Evolutionary conservation across 2,113 vertebrate species (phyloP), one percentile per base, ranked within the genome.

Genomic region (Erythrocercus mccallii): DNA sequence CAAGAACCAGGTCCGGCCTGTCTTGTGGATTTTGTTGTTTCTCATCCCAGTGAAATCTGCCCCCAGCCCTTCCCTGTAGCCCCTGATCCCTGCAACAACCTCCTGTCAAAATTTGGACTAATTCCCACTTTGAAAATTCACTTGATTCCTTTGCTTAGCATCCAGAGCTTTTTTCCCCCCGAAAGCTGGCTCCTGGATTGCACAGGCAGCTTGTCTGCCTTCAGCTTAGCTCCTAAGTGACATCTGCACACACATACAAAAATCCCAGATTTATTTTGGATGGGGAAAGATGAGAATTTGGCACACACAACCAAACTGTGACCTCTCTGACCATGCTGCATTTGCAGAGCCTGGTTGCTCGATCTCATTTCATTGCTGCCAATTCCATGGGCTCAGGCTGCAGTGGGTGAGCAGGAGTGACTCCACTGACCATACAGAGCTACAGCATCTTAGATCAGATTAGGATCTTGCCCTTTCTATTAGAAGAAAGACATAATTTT

Each of bases 201-300:
- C 74, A 44, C n/a, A 57, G 68, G 85, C 42, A 1, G 38, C 38
- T 66, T 22, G 7, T 78, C 88, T 88, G 74, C 85, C 79, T 83
- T 68, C 51, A 48, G 60, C 65, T 62, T 37, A 50, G 37, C 68
- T 91, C 76, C 60, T 80, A 77, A 58, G 65, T 74, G 85, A 51
- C 90, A 65, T 94, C 64, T 87, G 58, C 71, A 62, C 74, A 72
- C 47, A 70, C 47, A 71, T 3, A 79, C 9, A 74, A 56, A 92
- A 94, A 81, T 56, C 69, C 37, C 1, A 10, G 81, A 89, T 92
- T 96, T 94, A 40, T 91, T 85, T 92, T 96, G 94, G 91, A 95
- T 65, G 48, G 73, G 25, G 86, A 86, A 72, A 86, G 89, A 96
- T 88, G 90, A 86, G 94, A 96, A 95, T 93, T 47, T 96, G 95